Percentiles rank a stretch among this genome's conserved stretches.
These are phyloP conservation scores for Drosophila suboccidentalis DNA, from an alignment of 2,888 invertebrate genomes.

Conservation along the genomic window DNA sequence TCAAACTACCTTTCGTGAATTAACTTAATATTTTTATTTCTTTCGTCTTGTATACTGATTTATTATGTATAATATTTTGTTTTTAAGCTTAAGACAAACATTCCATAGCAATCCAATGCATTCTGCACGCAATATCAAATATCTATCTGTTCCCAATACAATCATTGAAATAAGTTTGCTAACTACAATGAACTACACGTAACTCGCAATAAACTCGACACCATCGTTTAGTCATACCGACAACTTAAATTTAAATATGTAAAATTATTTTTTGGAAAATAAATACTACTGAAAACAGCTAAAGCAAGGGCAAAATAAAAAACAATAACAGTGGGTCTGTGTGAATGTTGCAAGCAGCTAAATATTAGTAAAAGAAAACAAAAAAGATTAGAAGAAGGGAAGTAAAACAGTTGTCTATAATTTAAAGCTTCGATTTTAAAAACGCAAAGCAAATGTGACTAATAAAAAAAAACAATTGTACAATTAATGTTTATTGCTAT, in stretches of 20 bases:
- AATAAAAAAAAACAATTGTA: slow-evolving; percentile 31
- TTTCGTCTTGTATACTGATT: slow-evolving; percentile 15
- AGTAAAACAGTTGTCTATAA: slow-evolving; percentile 12
- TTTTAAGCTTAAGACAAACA: slow-evolving; percentile 57
- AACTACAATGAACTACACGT: slow-evolving; percentile 55
- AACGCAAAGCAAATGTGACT: slow-evolving; percentile 51
- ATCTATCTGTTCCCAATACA: slow-evolving; percentile 53
- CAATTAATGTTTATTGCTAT: slow-evolving; percentile 50
- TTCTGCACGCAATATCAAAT: slow-evolving; percentile 47
- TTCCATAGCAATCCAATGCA: slow-evolving; percentile 53
- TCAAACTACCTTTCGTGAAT: slow-evolving; percentile 33
- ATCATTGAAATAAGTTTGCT: slow-evolving; percentile 69
- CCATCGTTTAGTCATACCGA: slow-evolving; percentile 28
- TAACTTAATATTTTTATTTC: slow-evolving; percentile 20
- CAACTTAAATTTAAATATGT: slow-evolving; percentile 48
- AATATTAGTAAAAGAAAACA: slow-evolving; percentile 19
- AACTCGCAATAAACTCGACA: slow-evolving; percentile 22
- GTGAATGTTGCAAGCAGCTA: slow-evolving; percentile 30
- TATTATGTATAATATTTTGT: slow-evolving; percentile 26
- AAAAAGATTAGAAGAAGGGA: neutral
- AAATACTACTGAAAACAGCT: slow-evolving; percentile 66
- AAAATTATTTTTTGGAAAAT: slow-evolving; percentile 58
- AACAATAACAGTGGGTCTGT: slow-evolving; percentile 52
- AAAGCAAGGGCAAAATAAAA: slow-evolving; percentile 32
- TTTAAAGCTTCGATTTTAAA: slow-evolving; percentile 45